Evolutionary conservation across 2,113 vertebrate genomes (phyloP), one percentile per base, ranked within the genome.

Genomic region (Climacteris rufus): DNA sequence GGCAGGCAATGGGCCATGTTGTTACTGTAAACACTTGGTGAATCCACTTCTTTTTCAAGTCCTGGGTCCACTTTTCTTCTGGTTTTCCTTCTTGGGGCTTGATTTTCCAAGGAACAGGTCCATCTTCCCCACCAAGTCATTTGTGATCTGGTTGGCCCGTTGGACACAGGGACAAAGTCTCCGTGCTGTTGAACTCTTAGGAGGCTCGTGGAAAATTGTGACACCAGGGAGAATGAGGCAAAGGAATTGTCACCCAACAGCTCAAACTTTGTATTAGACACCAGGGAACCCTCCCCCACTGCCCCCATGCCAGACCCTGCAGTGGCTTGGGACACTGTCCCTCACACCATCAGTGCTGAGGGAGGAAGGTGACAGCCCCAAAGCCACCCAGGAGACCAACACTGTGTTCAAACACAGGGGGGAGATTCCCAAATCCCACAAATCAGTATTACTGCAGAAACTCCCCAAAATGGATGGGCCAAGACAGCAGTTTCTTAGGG

Each of bases 171-270:
- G 27, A 13, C 15, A 28, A 53, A 40, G 23, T 8, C 5, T 7
- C 35, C 22, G 5, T 2, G 0, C 12, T 44, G 1, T 1, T 39
- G 37, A 60, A n/a, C 33, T 60, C 25, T 49, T 42, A 2, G 0
- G 1, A 23, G 31, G 65, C 66, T 39, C 17, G 1, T 18, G 35
- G 56, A 22, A 75, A 78, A 19, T 60, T 31, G 33, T 11, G 20
- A n/a, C 0, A 0, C 0, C 0, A 68, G 42, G 54, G 24, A 56
- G 47, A 25, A 64, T 10, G 39, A 82, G 40, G n/a, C 35, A 20
- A 74, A 79, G n/a, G 59, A 54, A 7, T 13, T 66, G 40, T 68
- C 68, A 40, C 39, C 60, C 40, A 33, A 28, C 19, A 59, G 37
- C 65, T 92, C 74, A 79, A 60, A 65, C 56, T 47, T 42, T 11